These are phyloP conservation scores for Psittacara wagleri DNA, from an alignment of 2,113 vertebrate species.

Conservation along the genomic window DNA sequence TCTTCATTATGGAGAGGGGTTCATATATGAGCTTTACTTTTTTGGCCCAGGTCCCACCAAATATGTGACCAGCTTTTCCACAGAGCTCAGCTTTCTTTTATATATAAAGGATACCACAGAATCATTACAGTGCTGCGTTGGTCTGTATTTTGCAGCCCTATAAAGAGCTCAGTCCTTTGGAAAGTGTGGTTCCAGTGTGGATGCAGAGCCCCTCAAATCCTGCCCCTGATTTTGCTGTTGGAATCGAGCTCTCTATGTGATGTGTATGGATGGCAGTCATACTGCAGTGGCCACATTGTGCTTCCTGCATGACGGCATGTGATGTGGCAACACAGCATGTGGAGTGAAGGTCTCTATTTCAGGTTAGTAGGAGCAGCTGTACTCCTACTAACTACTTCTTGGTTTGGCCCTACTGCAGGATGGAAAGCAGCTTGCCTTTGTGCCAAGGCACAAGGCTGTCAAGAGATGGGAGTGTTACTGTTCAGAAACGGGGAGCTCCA, in stretches of 20 bases:
- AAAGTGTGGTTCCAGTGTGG: neutral
- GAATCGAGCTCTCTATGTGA: neutral
- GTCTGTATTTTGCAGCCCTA: neutral
- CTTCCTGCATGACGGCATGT: neutral
- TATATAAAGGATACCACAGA: neutral
- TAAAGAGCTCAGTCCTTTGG: neutral
- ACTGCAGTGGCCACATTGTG: neutral
- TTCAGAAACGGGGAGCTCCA: neutral
- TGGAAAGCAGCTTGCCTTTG: neutral
- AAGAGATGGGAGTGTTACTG: neutral
- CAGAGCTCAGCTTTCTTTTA: neutral
- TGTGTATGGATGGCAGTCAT: neutral
- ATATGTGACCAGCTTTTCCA: neutral
- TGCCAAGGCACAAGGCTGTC: neutral
- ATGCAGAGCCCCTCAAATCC: neutral
- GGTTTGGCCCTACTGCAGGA: neutral
- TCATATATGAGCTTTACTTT: neutral
- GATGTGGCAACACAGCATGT: neutral
- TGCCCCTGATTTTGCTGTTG: neutral
- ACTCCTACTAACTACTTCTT: neutral
- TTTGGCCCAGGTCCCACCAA: neutral
- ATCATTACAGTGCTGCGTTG: neutral
- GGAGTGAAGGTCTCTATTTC: neutral
- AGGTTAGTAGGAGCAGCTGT: neutral
- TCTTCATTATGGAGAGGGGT: neutral